Evolutionary conservation across 2,113 vertebrate species (phyloP), one percentile per base, ranked within the genome.

Genomic region (Menidia beryllina): DNA sequence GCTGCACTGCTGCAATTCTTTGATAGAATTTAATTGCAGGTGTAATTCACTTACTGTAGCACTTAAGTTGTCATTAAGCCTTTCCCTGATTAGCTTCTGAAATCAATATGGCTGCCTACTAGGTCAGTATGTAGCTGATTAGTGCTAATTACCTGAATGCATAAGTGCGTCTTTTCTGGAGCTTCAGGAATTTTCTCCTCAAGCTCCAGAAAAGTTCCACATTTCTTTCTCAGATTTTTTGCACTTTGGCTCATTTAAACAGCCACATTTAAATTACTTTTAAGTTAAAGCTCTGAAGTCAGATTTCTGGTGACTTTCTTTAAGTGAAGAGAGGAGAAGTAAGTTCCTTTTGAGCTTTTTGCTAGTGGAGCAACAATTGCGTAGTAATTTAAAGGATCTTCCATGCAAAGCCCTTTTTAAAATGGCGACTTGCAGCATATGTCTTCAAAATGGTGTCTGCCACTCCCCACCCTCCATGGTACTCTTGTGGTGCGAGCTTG

Each of bases 1-100:
- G 25, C 72, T 8, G 21, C 55, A 47, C 24, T 72, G 60, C n/a
- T n/a, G n/a, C n/a, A 41, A 63, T 69, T 34, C 36, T 61, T 17
- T n/a, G n/a, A 2, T 38, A 38, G 47, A 24, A 49, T 71, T 81
- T 85, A 72, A 82, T 81, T 5, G 17, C 69, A 67, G 70, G 62
- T 83, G 60, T 76, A 83, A 86, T 74, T 86, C 45, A 69, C 60
- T 70, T 49, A 70, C 56, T 55, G 39, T 48, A 80, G 70, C 79
- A 62, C 34, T 87, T 87, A 73, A 82, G 77, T 84, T 65, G 76
- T 78, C 85, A 76, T 88, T 87, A 79, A 85, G 79, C 58, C 65
- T 69, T 79, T 75, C 53, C 70, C 67, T 69, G 81, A 87, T 89
- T 85, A 75, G 52, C 63, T 69, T 63, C 72, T 75, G 53, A 82